These are phyloP conservation scores for Trichomalopsis sarcophagae DNA, from an alignment of 1,140 invertebrate genomes.

Conservation along the genomic window DNA sequence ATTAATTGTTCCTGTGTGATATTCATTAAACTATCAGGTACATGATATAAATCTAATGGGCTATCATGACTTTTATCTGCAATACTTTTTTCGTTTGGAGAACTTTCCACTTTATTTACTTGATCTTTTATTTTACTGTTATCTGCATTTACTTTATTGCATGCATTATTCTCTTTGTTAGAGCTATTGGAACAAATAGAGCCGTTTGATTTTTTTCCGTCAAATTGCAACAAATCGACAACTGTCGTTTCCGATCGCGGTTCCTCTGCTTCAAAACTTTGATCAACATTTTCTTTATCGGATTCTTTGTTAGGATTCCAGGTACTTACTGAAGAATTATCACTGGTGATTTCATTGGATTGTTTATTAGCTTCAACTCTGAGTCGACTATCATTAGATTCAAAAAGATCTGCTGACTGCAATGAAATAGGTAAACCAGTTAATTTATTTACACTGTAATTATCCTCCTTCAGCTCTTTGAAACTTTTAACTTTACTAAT, in stretches of 20 bases:
- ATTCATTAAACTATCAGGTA: constrained; percentile 56
- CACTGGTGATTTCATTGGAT: background rate
- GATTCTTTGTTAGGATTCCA: background rate
- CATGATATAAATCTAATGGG: constrained; percentile 3
- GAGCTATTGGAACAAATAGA: constrained; percentile 20
- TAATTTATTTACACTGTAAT: background rate
- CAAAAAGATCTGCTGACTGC: constrained; percentile 47
- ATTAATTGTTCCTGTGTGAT: constrained; percentile 56
- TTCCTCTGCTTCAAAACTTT: background rate
- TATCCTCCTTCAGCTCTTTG: constrained; percentile 1
- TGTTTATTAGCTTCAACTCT: background rate
- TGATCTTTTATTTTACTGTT: constrained; percentile 11
- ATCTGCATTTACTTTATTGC: background rate
- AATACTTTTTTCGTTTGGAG: background rate
- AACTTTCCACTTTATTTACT: background rate
- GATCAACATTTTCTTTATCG: background rate
- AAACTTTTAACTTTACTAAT: constrained; percentile 17
- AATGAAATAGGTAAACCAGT: constrained; percentile 21
- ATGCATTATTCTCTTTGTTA: constrained; percentile 41
- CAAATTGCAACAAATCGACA: constrained; percentile 26
- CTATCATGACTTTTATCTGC: constrained; percentile 3
- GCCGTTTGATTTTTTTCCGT: constrained; percentile 1
- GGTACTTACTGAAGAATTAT: background rate
- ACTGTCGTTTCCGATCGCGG: constrained; percentile 4
- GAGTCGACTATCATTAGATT: constrained; percentile 31